Base-by-base conservation (phyloP, 2,888 invertebrate species). In the Urechis unicinctus region DNA sequence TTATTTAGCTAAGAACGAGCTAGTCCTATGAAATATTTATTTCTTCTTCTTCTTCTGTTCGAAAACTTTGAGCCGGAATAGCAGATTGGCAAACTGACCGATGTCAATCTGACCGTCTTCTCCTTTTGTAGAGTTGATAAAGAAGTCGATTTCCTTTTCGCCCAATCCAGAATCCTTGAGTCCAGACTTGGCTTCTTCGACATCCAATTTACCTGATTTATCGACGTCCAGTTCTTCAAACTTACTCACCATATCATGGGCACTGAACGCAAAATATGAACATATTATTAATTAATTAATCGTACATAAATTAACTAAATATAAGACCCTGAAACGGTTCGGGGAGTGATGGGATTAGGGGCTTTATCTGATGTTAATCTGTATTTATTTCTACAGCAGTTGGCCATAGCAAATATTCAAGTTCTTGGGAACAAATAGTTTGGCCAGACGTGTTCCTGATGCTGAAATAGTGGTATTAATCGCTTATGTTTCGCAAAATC, bases 131-230 rank as follows among this genome's bases (percentile, higher is more conserved):
- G 72, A 71, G 47, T 71, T 70, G 47, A 75, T 57, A 64, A 75
- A 75, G 63, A 75, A 75, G 22, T 73, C 73, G 2, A 74, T 66
- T 59, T 75, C 74, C 54, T 70, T 71, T 21, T 70, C 69, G n/a
- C 42, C 52, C 31, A 57, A 21, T 13, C 46, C 45, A 17, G 17
- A 17, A 4, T 59, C 52, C 48, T 64, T 60, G 13, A 75, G 61
- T 4, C 74, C 75, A 28, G 60, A 59, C 24, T 63, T 58, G 1
- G 74, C 74, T 56, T 75, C 74, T 1, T 69, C 66, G 25, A 60
- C 58, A 52, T 75, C 75, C 41, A 75, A 60, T 52, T 71, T 69
- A 2, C 74, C 74, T 52, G 72, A 72, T 2, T 68, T 67, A 57
- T 75, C 74, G 24, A 54, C 59, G 58, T 75, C 75, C 54, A 75